Conservation (phyloP, 2,797 vertebrate species). For the Remorina albescens region DNA sequence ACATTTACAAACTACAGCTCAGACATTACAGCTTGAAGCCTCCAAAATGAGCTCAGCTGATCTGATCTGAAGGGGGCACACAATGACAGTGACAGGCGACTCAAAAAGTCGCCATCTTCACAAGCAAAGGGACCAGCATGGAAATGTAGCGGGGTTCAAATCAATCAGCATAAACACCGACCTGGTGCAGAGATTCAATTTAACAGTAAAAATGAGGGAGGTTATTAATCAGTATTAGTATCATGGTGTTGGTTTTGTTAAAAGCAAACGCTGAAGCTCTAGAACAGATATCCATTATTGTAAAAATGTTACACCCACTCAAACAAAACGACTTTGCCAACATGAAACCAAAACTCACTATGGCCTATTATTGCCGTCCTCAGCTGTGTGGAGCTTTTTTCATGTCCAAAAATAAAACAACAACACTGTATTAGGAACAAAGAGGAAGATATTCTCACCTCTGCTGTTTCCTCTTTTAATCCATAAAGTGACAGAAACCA, state of each 20-base stretch:
- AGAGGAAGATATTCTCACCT: slow-evolving; percentile 32
- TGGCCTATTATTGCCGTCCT: slow-evolving; percentile 36
- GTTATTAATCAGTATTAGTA: slow-evolving; percentile 42
- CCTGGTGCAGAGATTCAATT: slow-evolving; percentile 15
- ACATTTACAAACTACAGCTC: slow-evolving; percentile 35
- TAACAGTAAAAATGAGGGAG: slow-evolving; percentile 8
- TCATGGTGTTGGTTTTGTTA: neutral
- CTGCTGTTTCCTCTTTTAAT: neutral
- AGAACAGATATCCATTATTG: slow-evolving; percentile 51
- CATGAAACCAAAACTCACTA: slow-evolving; percentile 60
- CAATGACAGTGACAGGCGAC: neutral
- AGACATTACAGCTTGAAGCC: slow-evolving; percentile 34
- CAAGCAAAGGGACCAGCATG: neutral
- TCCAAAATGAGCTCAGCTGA: neutral
- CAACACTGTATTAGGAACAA: neutral
- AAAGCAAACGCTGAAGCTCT: slow-evolving; percentile 27
- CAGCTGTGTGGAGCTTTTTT: slow-evolving; percentile 52
- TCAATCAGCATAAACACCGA: slow-evolving; percentile 16
- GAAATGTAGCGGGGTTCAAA: neutral
- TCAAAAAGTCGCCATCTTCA: neutral
- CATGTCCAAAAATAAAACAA: slow-evolving; percentile 13
- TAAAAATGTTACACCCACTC: slow-evolving; percentile 49
- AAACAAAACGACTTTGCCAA: slow-evolving; percentile 62
- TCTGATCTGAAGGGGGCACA: slow-evolving; percentile 19
- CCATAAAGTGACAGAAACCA: slow-evolving; percentile 13